These are phyloP conservation scores for Drosophila sp. DNA, from an alignment of 1,140 invertebrate genomes.

Conservation along the genomic window DNA sequence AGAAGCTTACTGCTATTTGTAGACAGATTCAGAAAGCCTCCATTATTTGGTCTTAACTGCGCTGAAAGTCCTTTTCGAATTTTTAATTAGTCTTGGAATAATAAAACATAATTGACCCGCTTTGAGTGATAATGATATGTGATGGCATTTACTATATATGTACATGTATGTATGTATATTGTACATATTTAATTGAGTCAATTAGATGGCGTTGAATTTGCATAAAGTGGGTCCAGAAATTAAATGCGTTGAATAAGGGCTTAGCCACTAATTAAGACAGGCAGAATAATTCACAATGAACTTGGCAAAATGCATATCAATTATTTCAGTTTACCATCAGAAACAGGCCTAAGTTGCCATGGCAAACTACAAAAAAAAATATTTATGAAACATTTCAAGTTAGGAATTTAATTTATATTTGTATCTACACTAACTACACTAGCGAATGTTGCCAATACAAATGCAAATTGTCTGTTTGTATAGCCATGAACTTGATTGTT, in stretches of 20 bases:
- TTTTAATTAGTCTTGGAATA: background rate
- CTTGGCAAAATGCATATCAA: constrained; percentile 43
- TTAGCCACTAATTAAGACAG: constrained; percentile 39
- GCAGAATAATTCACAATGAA: constrained; percentile 17
- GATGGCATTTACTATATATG: background rate
- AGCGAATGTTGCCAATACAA: background rate
- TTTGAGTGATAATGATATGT: background rate
- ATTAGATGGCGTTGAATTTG: constrained; percentile 27
- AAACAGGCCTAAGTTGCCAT: constrained; percentile 9
- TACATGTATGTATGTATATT: background rate
- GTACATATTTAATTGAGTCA: constrained; percentile 48
- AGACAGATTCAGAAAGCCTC: too few species aligned
- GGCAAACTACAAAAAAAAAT: background rate
- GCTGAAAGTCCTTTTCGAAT: background rate
- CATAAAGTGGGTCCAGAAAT: constrained; percentile 16
- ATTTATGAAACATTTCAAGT: background rate
- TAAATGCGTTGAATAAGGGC: constrained; percentile 34
- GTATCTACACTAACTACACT: background rate
- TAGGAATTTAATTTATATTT: background rate
- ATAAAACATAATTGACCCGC: background rate
- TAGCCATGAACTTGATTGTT: background rate
- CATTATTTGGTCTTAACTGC: too few species aligned
- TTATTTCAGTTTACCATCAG: constrained; percentile 30
- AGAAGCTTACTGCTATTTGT: too few species aligned
- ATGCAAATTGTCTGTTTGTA: background rate